Conservation (phyloP, 2,888 invertebrate species). For the Euplexia lucipara region DNA sequence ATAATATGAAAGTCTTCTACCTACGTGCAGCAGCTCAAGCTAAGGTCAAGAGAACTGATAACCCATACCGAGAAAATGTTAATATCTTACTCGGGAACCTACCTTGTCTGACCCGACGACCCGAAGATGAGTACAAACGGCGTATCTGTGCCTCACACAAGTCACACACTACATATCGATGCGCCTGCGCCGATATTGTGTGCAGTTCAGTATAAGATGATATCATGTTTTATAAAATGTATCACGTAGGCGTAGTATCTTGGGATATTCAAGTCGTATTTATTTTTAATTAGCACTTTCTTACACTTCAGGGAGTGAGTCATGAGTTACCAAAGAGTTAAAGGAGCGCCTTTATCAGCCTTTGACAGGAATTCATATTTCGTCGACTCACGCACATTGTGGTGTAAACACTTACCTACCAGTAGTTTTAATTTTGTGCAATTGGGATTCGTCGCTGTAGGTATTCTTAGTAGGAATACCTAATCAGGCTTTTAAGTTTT, state of each 20-base stretch:
- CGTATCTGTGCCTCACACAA: conserved; percentile 41
- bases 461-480: too few species aligned
- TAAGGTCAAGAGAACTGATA: conserved; percentile 64
- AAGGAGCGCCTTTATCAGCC: conserved; percentile 3
- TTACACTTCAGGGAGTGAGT: neutral
- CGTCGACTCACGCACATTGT: neutral
- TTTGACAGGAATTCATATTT: neutral
- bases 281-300: neutral
- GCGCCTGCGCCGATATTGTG: conserved; percentile 18
- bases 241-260: neutral
- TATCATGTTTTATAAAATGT: neutral
- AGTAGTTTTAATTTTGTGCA: too few species aligned
- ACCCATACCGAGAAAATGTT: conserved; percentile 65
- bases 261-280: neutral
- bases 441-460: too few species aligned
- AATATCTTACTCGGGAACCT: conserved; percentile 47
- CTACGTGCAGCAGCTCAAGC: conserved; percentile 15
- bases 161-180: conserved; percentile 27
- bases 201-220: conserved; percentile 6
- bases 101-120: conserved; percentile 61
- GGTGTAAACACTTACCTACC: too few species aligned
- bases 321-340: neutral
- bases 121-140: conserved; percentile 53
- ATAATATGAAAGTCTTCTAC: too few species aligned
- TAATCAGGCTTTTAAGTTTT: too few species aligned